Base-by-base conservation (phyloP, 1,140 invertebrate species). In the Drosophila saltans region DNA sequence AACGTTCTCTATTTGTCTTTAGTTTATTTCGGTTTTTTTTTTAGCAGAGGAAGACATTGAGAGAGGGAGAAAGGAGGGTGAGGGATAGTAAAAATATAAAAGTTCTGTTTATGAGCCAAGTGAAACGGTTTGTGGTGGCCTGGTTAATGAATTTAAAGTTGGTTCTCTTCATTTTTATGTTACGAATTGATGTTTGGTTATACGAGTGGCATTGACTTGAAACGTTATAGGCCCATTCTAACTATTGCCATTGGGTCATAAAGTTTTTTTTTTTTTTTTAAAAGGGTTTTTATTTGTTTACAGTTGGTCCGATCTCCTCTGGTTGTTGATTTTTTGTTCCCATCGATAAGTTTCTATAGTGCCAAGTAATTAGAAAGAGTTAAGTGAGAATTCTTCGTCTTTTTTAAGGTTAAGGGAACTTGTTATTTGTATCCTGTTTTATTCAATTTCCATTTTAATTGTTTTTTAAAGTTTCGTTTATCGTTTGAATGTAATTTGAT, bases 41-140 rank as follows among this genome's bases (percentile, higher is more conserved):
- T 45, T 28, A 2, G 4, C 2, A 3, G 33, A 36, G 33, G 6
- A 36, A 36, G 6, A 36, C 28, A 30, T 30, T 3, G 33, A 36
- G 33, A 5, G 33, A 36, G 33, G 6, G 3, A 36, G 6, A 36
- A 36, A 7, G 6, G 33, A 36, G 6, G 6, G 6, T 1, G 33
- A 36, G 33, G 21, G 24, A 65, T 41, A 41, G 45, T 52, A 1
- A 26, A 52, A 24, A n/a, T 71, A 72, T 85, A 78, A 85, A 78
- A 48, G 57, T 68, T 72, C 60, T 45, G 39, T 58, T 66, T 59
- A 52, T 52, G 45, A 52, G 45, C 45, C 45, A 52, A 10, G 45
- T 52, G 45, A 52, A 52, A 26, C 45, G 45, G 45, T 52, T 52
- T 26, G 45, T 48, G 21, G 45, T 28, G 57, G 41, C 59, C 26